phyloP scores from a whole-genome alignment of 1,140 invertebrate genomes.

The Pseudobourletiella spinata region DNA sequence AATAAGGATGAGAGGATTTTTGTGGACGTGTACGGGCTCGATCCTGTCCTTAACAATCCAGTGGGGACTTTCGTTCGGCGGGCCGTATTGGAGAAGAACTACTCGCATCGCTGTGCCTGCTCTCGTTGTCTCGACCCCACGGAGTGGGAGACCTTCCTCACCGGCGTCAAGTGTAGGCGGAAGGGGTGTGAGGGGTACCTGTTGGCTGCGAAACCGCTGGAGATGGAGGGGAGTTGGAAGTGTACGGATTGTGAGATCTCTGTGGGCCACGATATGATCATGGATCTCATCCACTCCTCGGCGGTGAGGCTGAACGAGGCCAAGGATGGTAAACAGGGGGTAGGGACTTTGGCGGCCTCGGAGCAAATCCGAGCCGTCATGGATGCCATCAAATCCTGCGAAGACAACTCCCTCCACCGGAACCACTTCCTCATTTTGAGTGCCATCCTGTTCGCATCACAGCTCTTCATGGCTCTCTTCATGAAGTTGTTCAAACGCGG shows the following conservation, averaged over 20 bases:
- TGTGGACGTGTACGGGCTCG: background rate
- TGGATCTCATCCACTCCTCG: background rate
- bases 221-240: background rate
- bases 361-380: background rate
- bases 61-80: background rate
- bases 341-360: background rate
- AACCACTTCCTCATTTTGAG: background rate
- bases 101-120: background rate
- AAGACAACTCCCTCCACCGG: background rate
- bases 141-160: background rate
- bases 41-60: background rate
- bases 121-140: background rate
- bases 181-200: background rate
- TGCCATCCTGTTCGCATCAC: background rate
- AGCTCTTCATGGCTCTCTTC: background rate
- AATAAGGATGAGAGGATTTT: background rate
- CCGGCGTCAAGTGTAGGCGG: background rate
- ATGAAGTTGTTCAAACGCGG: background rate
- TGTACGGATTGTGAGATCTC: background rate
- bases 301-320: background rate
- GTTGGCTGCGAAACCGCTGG: background rate
- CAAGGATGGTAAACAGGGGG: background rate
- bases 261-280: background rate
- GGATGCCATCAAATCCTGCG: background rate
- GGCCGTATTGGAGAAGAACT: background rate